phyloP scores from a whole-genome alignment of 2,797 vertebrate species.

The Borostomias antarcticus region DNA sequence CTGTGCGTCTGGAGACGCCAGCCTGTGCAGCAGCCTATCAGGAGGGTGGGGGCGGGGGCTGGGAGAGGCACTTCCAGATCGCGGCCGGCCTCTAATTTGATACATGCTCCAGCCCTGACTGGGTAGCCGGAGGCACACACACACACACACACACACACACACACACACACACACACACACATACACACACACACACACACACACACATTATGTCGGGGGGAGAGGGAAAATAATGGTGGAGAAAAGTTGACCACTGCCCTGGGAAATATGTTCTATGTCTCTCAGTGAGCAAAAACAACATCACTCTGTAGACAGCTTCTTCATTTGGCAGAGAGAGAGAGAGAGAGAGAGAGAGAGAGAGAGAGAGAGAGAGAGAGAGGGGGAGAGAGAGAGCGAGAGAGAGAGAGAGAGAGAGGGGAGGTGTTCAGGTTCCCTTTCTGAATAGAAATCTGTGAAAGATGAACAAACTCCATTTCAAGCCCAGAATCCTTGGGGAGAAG shows the following conservation, averaged over 20 bases:
- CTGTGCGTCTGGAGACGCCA: conserved; percentile 47
- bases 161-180: conserved; percentile 2
- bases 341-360: neutral
- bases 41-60: neutral
- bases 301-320: conserved; percentile 53
- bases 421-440: conserved; percentile 52
- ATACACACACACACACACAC: conserved; percentile 28
- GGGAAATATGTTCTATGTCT: conserved; percentile 67
- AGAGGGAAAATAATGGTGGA: conserved; percentile 41
- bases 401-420: neutral
- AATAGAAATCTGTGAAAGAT: conserved; percentile 45
- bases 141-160: neutral
- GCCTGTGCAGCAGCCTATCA: conserved; percentile 6
- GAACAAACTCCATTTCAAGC: conserved; percentile 63
- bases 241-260: conserved; percentile 58
- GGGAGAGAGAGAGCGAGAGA: conserved; percentile 17
- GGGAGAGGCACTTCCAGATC: conserved; percentile 2
- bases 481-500: conserved; percentile 51
- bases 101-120: conserved; percentile 24
- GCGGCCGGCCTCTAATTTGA: neutral
- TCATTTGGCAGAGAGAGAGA: conserved; percentile 51
- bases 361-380: conserved; percentile 31
- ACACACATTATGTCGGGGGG: conserved; percentile 38
- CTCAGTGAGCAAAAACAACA: conserved; percentile 50
- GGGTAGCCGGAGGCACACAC: conserved; percentile 23